phyloP scores from a whole-genome alignment of 1,140 invertebrate genomes.

The Achatina immaculata region DNA sequence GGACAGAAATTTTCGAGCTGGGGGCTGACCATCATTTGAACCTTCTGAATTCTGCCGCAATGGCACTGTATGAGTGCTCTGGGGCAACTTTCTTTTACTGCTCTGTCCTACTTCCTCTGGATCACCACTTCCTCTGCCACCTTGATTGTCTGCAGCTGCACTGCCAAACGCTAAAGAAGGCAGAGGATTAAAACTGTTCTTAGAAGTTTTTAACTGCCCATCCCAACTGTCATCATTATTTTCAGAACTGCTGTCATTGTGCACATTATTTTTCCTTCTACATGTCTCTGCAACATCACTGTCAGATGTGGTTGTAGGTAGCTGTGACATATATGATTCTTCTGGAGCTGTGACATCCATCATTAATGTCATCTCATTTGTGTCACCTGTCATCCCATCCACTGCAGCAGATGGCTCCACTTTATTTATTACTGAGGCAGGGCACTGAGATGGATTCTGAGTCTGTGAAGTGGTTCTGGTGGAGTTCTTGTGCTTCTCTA shows the following conservation, averaged over 20 bases:
- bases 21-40: too few species aligned
- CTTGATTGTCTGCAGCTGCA: background rate
- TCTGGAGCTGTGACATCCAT: slow-evolving; percentile 17
- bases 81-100: background rate
- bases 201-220: background rate
- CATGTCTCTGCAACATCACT: background rate
- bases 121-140: background rate
- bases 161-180: background rate
- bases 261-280: background rate
- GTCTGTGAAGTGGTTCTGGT: background rate
- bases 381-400: background rate
- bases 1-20: background rate
- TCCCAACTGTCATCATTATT: background rate
- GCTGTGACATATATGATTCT: background rate
- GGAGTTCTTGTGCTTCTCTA: background rate
- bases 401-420: background rate
- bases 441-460: background rate
- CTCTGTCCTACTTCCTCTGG: background rate
- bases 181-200: background rate
- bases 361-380: background rate
- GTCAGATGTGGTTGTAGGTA: background rate
- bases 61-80: too few species aligned
- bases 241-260: background rate
- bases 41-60: too few species aligned
- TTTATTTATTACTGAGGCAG: background rate